phyloP scores from a whole-genome alignment of 2,797 vertebrate species.

The Pantherophis alleghaniensis region DNA sequence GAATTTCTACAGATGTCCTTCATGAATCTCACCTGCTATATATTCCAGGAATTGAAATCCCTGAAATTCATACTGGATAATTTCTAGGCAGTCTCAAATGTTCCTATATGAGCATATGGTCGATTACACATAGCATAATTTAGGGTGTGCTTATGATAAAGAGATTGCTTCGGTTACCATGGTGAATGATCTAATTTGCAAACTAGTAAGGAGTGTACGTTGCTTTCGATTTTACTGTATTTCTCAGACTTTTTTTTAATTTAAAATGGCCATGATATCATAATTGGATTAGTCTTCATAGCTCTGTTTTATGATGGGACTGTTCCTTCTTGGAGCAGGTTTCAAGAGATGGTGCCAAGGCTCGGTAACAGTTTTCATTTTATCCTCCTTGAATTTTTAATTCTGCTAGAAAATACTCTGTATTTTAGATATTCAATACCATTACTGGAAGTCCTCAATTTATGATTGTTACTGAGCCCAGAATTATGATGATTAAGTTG shows the following conservation, averaged over 20 bases:
- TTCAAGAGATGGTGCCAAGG: not conserved
- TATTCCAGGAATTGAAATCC: not conserved
- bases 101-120: not conserved
- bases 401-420: not conserved
- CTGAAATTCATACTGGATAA: not conserved
- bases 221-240: not conserved
- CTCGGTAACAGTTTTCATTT: not conserved
- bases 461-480: not conserved
- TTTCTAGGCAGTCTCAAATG: not conserved
- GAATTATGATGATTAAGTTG: not conserved
- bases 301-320: not conserved
- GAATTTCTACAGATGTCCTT: not conserved
- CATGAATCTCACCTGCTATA: not conserved
- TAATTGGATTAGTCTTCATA: not conserved
- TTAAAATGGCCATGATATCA: not conserved
- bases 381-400: not conserved
- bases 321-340: not conserved
- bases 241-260: not conserved
- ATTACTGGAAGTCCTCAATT: not conserved
- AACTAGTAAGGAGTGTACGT: not conserved
- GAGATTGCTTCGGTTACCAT: not conserved
- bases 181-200: not conserved
- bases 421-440: not conserved
- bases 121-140: not conserved
- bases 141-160: not conserved